Percentiles rank a stretch among this genome's conserved stretches.
Evolutionary conservation across 2,888 invertebrate genomes (phyloP).

Genomic region (Drosophila engyochracea): DNA sequence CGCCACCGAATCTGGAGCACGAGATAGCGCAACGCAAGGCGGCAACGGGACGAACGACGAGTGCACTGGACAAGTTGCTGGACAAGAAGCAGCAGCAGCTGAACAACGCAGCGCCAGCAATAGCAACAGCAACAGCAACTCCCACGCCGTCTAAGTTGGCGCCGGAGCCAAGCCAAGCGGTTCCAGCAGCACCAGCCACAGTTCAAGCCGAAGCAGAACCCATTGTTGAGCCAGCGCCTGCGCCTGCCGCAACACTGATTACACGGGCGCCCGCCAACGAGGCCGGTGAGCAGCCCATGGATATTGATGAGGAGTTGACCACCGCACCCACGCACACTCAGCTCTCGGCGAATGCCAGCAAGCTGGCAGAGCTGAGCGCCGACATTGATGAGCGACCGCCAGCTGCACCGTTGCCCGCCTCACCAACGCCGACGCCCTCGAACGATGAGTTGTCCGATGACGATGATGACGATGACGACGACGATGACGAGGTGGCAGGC

Average conservation of each 20-base stretch:
- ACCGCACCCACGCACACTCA: slow-evolving; percentile 77
- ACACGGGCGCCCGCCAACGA: slow-evolving; percentile 31
- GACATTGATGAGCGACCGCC: slow-evolving; percentile 82
- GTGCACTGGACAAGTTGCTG: slow-evolving; percentile 87
- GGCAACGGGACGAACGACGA: slow-evolving; percentile 68
- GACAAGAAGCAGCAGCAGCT: slow-evolving; percentile 86
- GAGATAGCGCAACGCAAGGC: slow-evolving; percentile 84
- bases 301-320: slow-evolving; percentile 82
- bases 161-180: slow-evolving; percentile 20
- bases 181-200: slow-evolving; percentile 9
- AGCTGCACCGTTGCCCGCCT: slow-evolving; percentile 82
- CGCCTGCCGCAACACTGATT: slow-evolving; percentile 32
- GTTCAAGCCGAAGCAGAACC: slow-evolving; percentile 60
- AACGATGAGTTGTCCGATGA: slow-evolving; percentile 74
- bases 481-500: slow-evolving; percentile 30
- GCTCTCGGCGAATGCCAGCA: slow-evolving; percentile 65
- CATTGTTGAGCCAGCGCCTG: slow-evolving; percentile 33
- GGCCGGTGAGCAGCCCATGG: slow-evolving; percentile 82
- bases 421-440: slow-evolving; percentile 73
- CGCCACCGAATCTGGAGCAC: slow-evolving; percentile 78
- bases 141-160: not conserved
- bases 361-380: slow-evolving; percentile 66
- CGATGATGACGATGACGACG: slow-evolving; percentile 4
- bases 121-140: slow-evolving; percentile 2
- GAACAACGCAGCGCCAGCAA: slow-evolving; percentile 52